Percentiles rank a stretch among this genome's conserved stretches.
These are phyloP conservation scores for Eupithecia inturbata DNA, from an alignment of 2,888 invertebrate genomes.

Conservation along the genomic window DNA sequence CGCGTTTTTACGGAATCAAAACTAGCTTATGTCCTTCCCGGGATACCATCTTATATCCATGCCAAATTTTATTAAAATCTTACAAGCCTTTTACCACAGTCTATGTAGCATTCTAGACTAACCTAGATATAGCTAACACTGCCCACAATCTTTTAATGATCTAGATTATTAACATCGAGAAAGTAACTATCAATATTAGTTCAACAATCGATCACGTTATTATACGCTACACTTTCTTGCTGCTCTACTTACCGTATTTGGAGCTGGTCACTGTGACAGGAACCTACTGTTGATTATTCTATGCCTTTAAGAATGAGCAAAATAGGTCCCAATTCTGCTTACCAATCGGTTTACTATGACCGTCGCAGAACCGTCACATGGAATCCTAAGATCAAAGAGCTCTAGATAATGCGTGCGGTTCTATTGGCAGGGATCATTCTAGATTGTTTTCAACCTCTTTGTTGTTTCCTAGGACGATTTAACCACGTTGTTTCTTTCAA, in stretches of 20 bases:
- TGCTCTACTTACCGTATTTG: constrained; percentile 44
- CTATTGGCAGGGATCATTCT: too few relatives aligned
- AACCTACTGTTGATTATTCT: background rate
- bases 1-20: background rate
- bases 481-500: too few relatives aligned
- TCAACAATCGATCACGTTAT: constrained; percentile 30
- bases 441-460: too few relatives aligned
- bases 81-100: background rate
- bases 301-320: background rate
- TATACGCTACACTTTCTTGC: constrained; percentile 54
- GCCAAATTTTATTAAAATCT: background rate
- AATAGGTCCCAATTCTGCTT: background rate
- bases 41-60: background rate
- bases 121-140: background rate
- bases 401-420: too few relatives aligned
- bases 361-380: too few relatives aligned
- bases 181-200: constrained; percentile 22
- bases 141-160: background rate
- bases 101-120: background rate
- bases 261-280: constrained; percentile 1
- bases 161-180: constrained; percentile 19
- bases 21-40: background rate
- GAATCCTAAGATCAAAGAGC: too few relatives aligned
- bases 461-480: too few relatives aligned
- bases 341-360: background rate